These are phyloP conservation scores for Stichodactyla mertensii DNA, from an alignment of 64 coral and sea anemone genomes.

Conservation along the genomic window DNA sequence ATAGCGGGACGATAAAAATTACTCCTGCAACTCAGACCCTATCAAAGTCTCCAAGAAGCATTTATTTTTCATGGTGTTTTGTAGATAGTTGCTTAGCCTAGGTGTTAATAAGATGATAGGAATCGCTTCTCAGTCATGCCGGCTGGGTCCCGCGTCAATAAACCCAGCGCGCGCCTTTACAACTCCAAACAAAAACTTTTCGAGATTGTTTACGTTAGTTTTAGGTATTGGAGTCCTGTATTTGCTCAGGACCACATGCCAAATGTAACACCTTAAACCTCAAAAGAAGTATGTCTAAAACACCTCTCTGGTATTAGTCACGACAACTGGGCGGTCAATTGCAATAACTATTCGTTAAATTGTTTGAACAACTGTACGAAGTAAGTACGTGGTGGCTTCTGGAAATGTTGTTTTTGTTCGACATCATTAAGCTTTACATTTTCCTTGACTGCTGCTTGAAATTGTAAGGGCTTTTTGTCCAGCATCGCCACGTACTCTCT, in stretches of 20 bases:
- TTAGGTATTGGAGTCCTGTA: neutral
- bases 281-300: neutral
- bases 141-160: neutral
- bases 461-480: neutral
- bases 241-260: neutral
- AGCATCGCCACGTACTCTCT: neutral
- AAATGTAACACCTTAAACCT: neutral
- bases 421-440: neutral
- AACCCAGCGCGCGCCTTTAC: neutral
- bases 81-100: neutral
- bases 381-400: neutral
- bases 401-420: neutral
- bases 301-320: neutral
- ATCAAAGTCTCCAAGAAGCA: too few relatives aligned
- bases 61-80: neutral
- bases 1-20: too few relatives aligned
- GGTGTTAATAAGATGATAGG: neutral
- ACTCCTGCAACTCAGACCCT: too few relatives aligned
- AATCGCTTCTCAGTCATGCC: neutral
- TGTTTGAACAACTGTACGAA: neutral
- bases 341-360: neutral
- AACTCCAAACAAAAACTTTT: neutral
- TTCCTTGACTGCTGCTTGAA: neutral
- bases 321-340: neutral
- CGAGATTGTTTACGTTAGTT: neutral